A percentile compares a stretch with the other conserved stretches of the same genome.
Conservation (phyloP, 35 echinoderm and acorn worm species). For the Eucidaris tribuloides region DNA sequence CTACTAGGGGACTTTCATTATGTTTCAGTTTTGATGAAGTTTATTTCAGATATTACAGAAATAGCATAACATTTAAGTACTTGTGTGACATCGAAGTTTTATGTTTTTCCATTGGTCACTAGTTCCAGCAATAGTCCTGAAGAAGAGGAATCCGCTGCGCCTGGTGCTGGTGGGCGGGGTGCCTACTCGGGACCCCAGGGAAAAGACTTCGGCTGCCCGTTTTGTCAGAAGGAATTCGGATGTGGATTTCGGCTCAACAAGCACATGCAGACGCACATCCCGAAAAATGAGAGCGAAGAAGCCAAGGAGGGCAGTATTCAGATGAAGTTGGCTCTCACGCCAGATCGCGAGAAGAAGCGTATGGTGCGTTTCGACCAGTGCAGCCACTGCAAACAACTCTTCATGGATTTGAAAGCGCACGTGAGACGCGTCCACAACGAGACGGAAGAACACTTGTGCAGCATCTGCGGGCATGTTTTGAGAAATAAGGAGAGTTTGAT, state of each 20-base stretch:
- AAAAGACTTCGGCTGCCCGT: constrained; percentile 23
- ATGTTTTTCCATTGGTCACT: no score
- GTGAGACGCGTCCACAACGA: not conserved
- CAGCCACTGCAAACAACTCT: not conserved
- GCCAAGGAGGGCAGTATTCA: not conserved
- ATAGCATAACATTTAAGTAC: no score
- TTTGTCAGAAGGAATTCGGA: constrained; percentile 2
- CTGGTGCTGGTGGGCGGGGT: no score
- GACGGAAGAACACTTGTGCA: constrained; percentile 12
- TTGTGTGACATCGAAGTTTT: no score
- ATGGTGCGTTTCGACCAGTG: constrained; percentile 32
- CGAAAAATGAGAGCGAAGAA: not conserved
- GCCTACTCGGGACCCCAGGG: not conserved
- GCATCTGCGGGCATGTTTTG: constrained; percentile 12
- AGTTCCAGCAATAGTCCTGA: no score
- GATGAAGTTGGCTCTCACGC: constrained; percentile 7
- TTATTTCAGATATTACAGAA: no score
- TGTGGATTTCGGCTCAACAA: constrained; percentile 22
- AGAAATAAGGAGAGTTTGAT: constrained; percentile 9
- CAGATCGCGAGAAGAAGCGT: constrained; percentile 21
- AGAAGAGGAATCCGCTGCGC: no score
- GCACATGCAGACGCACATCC: constrained; percentile 29
- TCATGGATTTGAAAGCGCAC: constrained; percentile 21
- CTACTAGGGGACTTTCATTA: no score
- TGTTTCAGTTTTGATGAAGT: no score